These are phyloP conservation scores for Callyntrura guangdongensis DNA, from an alignment of 2,888 invertebrate genomes.

Conservation along the genomic window DNA sequence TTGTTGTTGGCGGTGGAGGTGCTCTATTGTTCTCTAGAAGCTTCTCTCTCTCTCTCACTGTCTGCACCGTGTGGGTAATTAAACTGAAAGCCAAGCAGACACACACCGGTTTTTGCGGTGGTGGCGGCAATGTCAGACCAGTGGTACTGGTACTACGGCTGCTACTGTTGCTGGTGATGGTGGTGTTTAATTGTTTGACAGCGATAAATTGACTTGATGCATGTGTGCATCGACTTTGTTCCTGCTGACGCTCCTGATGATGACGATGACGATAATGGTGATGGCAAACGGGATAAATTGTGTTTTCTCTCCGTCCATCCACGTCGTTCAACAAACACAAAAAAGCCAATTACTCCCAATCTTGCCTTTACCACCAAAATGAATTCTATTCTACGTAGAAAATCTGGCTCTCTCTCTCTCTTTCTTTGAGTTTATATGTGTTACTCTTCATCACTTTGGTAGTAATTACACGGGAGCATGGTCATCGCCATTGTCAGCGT, in stretches of 20 bases:
- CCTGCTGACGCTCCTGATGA: too few species aligned
- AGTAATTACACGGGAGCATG: too few species aligned
- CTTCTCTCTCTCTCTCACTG: constrained; percentile 23
- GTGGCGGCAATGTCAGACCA: background rate
- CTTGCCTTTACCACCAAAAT: background rate
- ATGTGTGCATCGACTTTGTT: constrained; percentile 19
- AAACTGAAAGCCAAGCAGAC: constrained; percentile 12
- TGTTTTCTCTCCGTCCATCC: background rate
- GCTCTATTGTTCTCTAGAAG: background rate
- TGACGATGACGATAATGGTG: background rate
- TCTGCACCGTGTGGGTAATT: constrained; percentile 51
- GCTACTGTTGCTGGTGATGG: background rate
- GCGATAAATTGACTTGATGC: constrained; percentile 74
- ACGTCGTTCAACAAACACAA: too few species aligned
- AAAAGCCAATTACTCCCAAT: background rate
- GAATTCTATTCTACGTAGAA: too few species aligned
- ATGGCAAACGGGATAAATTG: background rate
- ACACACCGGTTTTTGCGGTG: background rate
- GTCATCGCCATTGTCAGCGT: too few species aligned
- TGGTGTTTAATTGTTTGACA: constrained; percentile 76
- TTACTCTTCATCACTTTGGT: background rate
- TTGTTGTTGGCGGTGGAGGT: background rate
- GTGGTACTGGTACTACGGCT: too few species aligned
- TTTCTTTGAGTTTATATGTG: background rate
- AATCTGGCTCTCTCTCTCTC: too few species aligned